These are phyloP conservation scores for Petaurus breviceps DNA, from an alignment of 2,113 vertebrate genomes.

Conservation along the genomic window DNA sequence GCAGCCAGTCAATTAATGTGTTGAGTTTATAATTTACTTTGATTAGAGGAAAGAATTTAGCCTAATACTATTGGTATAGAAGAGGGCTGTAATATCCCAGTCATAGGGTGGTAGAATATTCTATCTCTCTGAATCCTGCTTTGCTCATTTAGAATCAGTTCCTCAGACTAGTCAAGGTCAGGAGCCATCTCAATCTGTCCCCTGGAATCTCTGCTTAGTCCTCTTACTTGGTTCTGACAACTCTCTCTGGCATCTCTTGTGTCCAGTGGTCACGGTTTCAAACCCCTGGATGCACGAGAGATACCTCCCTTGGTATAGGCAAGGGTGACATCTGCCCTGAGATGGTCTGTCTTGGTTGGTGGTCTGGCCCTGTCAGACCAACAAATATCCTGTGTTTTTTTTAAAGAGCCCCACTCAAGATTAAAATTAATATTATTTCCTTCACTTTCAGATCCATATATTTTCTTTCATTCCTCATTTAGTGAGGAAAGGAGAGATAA, in stretches of 20 bases:
- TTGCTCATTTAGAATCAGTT: not conserved
- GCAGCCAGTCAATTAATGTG: not conserved
- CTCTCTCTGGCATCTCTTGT: not conserved
- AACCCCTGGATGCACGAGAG: not conserved
- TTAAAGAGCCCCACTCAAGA: not conserved
- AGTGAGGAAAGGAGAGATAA: not conserved
- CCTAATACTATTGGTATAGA: not conserved
- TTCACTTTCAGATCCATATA: not conserved
- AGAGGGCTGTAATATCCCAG: too few species aligned
- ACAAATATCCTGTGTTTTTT: too few species aligned
- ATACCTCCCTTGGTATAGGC: not conserved
- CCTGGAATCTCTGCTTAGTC: not conserved
- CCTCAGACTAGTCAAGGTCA: not conserved
- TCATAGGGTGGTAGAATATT: too few species aligned
- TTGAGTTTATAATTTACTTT: not conserved
- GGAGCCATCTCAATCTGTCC: not conserved
- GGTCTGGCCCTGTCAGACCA: too few species aligned
- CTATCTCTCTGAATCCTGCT: not conserved
- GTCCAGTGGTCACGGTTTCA: not conserved
- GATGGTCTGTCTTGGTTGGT: not conserved
- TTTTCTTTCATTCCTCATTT: not conserved
- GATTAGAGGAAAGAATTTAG: not conserved
- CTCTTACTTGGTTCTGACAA: not conserved
- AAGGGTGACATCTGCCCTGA: not conserved
- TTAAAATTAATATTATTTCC: not conserved